Conservation (phyloP, 2,888 invertebrate genomes). For the Chymomyza amoena region DNA sequence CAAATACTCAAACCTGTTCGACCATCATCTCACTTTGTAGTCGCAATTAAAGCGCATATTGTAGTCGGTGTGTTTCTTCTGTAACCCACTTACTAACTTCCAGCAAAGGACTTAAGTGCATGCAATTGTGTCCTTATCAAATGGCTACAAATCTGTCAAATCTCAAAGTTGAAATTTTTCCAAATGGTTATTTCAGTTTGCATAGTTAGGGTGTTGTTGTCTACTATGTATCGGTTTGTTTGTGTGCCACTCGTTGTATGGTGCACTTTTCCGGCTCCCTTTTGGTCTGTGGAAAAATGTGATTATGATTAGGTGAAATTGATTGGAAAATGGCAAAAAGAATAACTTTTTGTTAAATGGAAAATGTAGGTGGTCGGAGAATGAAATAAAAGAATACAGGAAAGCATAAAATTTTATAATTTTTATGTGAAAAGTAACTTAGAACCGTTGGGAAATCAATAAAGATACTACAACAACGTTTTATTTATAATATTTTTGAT, state of each 20-base stretch:
- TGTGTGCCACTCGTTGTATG: slow-evolving; percentile 23
- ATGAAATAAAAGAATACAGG: not conserved
- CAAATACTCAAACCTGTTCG: too few species aligned
- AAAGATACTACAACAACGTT: too few species aligned
- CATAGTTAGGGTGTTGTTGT: not conserved
- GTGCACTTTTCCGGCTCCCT: not conserved
- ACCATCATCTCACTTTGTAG: too few species aligned
- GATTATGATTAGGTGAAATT: slow-evolving; percentile 39
- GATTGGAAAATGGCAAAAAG: slow-evolving; percentile 60
- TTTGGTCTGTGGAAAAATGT: not conserved
- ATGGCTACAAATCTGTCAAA: slow-evolving; percentile 13
- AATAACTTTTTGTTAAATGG: slow-evolving; percentile 35
- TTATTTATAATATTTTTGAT: too few species aligned
- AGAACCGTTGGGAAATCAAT: too few species aligned
- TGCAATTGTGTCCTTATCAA: slow-evolving; percentile 43
- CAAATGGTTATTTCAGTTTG: slow-evolving; percentile 40
- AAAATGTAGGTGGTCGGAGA: not conserved
- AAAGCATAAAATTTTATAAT: not conserved
- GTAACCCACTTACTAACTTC: not conserved
- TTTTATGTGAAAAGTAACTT: too few species aligned
- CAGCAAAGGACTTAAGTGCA: slow-evolving; percentile 35
- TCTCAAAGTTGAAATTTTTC: slow-evolving; percentile 20
- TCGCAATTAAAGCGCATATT: too few species aligned
- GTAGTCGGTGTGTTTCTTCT: too few species aligned
- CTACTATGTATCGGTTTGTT: slow-evolving; percentile 10